phyloP scores from a whole-genome alignment of 2,888 invertebrate species.

The Chloroclysta siterata region DNA sequence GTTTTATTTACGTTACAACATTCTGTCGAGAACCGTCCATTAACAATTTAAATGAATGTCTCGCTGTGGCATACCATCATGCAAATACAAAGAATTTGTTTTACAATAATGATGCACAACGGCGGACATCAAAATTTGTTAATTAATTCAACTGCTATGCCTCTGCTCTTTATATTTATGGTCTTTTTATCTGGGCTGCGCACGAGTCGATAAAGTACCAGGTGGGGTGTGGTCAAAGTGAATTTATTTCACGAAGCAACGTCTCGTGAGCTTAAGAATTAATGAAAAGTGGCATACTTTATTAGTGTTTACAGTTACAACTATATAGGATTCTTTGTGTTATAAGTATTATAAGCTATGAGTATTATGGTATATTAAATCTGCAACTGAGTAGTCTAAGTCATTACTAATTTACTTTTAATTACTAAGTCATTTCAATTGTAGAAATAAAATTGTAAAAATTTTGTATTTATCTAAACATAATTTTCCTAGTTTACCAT shows the following conservation, averaged over 20 bases:
- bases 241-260: not conserved
- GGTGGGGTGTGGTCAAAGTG: conserved; percentile 46
- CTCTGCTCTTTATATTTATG: conserved; percentile 75
- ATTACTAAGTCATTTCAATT: too few species aligned
- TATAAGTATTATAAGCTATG: too few species aligned
- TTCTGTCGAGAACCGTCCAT: conserved; percentile 36
- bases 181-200: conserved; percentile 71
- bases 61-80: conserved; percentile 49
- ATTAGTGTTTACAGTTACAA: too few species aligned
- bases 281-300: too few species aligned
- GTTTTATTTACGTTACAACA: conserved; percentile 38
- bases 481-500: too few species aligned
- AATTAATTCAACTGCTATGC: conserved; percentile 80
- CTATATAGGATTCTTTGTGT: too few species aligned
- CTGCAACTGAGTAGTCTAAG: too few species aligned
- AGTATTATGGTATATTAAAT: too few species aligned
- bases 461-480: too few species aligned
- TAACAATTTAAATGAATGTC: conserved; percentile 40
- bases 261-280: too few species aligned
- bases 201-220: conserved; percentile 79
- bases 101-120: conserved; percentile 65
- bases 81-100: conserved; percentile 71
- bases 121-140: conserved; percentile 72
- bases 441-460: too few species aligned
- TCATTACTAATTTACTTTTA: too few species aligned